Percentiles rank a stretch among this genome's conserved stretches.
phyloP scores from a whole-genome alignment of 2,113 vertebrate genomes.

The Psammodynastes pulverulentus region DNA sequence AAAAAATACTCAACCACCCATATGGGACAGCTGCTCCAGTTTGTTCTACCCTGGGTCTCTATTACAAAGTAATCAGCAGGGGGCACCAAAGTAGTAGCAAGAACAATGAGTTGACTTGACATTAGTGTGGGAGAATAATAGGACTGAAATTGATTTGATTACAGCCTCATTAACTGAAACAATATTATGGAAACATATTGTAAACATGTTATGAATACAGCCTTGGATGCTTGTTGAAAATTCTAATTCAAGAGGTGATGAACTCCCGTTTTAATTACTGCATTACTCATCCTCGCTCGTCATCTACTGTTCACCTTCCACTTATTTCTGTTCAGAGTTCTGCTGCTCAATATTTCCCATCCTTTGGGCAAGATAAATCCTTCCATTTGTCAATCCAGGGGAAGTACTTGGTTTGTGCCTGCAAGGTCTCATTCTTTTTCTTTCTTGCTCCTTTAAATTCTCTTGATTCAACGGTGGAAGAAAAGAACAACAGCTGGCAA shows the following conservation, averaged over 20 bases:
- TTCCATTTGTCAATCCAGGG: not conserved
- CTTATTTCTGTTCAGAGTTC: not conserved
- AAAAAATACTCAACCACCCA: not conserved
- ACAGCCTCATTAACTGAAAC: rapidly evolving
- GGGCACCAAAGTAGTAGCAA: not conserved
- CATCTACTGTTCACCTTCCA: not conserved
- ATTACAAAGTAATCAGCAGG: not conserved
- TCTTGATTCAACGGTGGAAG: not conserved
- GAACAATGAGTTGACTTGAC: not conserved
- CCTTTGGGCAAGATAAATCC: not conserved
- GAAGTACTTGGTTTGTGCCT: not conserved
- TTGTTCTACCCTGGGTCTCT: not conserved
- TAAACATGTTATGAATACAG: not conserved
- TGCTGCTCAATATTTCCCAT: not conserved
- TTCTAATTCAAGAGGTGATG: not conserved
- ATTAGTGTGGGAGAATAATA: not conserved
- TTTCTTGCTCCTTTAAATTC: not conserved
- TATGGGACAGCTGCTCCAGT: not conserved
- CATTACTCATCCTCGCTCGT: not conserved
- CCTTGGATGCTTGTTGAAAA: not conserved
- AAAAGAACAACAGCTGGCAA: not conserved
- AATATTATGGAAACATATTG: not conserved
- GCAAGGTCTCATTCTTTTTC: not conserved
- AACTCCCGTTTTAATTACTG: not conserved
- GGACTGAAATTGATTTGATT: not conserved